These are phyloP conservation scores for Motacilla alba DNA, from an alignment of 2,113 vertebrate genomes.

Conservation along the genomic window DNA sequence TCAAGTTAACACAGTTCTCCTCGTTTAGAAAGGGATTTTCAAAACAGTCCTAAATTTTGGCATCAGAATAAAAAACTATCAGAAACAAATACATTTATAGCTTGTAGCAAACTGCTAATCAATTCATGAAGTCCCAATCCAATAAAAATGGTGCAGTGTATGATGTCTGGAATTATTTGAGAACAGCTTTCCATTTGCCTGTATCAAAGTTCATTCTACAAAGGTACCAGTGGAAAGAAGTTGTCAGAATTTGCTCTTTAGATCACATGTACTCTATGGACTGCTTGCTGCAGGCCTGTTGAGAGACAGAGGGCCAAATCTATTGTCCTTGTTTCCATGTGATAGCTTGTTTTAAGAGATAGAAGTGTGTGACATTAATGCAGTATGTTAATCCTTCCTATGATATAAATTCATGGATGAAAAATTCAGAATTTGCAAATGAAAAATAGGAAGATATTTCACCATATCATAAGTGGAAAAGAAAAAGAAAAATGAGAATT, in stretches of 20 bases:
- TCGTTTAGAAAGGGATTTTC: neutral
- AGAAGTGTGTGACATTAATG: neutral
- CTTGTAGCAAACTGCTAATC: neutral
- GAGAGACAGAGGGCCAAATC: neutral
- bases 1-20: neutral
- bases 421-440: neutral
- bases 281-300: neutral
- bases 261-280: neutral
- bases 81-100: neutral
- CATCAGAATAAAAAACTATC: neutral
- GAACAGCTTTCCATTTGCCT: slow-evolving; percentile 22
- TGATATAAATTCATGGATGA: neutral
- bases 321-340: neutral
- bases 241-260: neutral
- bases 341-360: neutral
- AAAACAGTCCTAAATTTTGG: neutral
- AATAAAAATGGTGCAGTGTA: neutral
- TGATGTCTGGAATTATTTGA: slow-evolving; percentile 47
- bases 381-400: neutral
- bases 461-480: neutral
- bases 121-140: neutral
- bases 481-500: neutral
- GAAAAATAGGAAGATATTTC: neutral
- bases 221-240: neutral
- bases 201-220: slow-evolving; percentile 1